Conservation (phyloP, 2,113 vertebrate genomes). For the Nansenia antarctica region DNA sequence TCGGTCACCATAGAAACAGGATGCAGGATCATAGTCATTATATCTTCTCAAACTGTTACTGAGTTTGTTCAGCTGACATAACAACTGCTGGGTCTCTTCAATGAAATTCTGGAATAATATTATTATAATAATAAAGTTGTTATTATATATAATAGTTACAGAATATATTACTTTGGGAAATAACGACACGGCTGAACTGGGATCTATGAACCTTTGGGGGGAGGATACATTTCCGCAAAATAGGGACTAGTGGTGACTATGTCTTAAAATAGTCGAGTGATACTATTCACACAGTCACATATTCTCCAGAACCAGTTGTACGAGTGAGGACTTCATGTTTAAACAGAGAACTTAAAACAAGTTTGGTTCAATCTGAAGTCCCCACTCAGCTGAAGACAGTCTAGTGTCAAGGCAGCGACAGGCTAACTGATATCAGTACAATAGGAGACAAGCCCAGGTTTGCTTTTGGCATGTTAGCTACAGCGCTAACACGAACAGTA, state of each 20-base stretch:
- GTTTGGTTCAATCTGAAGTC: background rate
- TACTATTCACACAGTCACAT: background rate
- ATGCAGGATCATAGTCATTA: slow-evolving; percentile 60
- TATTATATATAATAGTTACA: too few relatives aligned
- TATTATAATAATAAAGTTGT: background rate
- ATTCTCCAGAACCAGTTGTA: background rate
- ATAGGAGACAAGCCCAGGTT: slow-evolving; percentile 14
- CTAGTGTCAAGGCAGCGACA: background rate
- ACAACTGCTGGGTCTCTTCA: background rate
- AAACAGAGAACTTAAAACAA: too few relatives aligned
- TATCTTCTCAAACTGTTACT: slow-evolving; percentile 28
- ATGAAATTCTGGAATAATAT: slow-evolving; percentile 23
- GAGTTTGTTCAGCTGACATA: slow-evolving; percentile 7
- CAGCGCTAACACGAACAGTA: background rate
- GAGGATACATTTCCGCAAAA: too few relatives aligned
- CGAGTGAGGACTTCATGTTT: background rate
- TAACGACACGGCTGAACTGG: background rate
- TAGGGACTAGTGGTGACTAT: too few relatives aligned
- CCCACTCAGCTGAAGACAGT: background rate
- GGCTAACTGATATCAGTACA: background rate
- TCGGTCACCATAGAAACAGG: slow-evolving; percentile 70
- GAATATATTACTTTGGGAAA: background rate
- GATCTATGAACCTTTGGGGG: background rate
- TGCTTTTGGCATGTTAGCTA: slow-evolving; percentile 13
- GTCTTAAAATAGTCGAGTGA: background rate